Evolutionary conservation across 1,140 invertebrate species (phyloP), one percentile per base, ranked within the genome.

Genomic region (Polypedilum vanderplanki): DNA sequence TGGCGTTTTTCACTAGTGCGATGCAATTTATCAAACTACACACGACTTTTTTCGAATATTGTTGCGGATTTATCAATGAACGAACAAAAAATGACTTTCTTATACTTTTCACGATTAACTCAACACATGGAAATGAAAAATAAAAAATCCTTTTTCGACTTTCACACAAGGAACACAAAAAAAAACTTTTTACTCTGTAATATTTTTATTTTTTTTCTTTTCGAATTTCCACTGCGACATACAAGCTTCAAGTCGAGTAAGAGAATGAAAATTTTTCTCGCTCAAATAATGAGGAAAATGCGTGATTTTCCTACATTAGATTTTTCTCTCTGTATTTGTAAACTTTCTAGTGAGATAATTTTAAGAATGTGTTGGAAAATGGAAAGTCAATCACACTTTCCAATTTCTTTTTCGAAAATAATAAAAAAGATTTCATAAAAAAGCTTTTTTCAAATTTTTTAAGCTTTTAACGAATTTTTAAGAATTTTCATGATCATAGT

Each of bases 191-290:
- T 70, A 5, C 20, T 70, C 65, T 20, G n/a, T 20, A 70, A 70
- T 20, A 70, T 8, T 70, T 15, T 67, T 67, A 8, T 67, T 67
- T 67, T 67, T 20, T 70, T 18, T 18, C 15, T 70, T 8, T 70
- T 70, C 65, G 65, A 70, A 20, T 70, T 70, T 70, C 65, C 65
- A 70, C 65, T 70, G 65, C 65, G 65, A 70, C 65, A 70, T 70
- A 20, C 17, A 70, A n/a, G 17, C 18, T 70, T 17, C 65, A 70
- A 70, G 65, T 70, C 65, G 65, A n/a, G 65, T 70, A 70, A 70
- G 20, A 70, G 65, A 70, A 70, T 70, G 65, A 70, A 70, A n/a
- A 70, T 2, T 18, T 70, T 22, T 70, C n/a, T n/a, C n/a, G 46
- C 46, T 57, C n/a, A n/a, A 12, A 57, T 57, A 57, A 57, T 57